Conservation (phyloP, 2,113 vertebrate genomes). For the Proterorhinus semilunaris region DNA sequence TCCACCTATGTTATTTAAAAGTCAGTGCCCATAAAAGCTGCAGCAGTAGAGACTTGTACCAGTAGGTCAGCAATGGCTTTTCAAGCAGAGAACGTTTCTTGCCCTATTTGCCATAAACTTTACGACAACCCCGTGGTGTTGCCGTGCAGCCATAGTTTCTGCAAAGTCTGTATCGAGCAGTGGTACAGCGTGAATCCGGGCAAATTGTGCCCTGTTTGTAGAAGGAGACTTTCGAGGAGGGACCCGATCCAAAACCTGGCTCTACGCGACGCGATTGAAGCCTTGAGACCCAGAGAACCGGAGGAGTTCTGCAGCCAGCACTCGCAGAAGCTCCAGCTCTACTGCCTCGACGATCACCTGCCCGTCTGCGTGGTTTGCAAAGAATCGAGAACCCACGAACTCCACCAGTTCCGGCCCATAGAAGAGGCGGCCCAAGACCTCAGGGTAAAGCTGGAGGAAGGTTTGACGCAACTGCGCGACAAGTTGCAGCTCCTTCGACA, state of each 20-base stretch:
- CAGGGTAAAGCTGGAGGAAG: not conserved
- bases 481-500: not conserved
- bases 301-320: not conserved
- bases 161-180: not conserved
- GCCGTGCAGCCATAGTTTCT: not conserved
- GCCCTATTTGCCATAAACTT: not conserved
- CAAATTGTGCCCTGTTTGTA: not conserved
- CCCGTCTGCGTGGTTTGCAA: not conserved
- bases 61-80: not conserved
- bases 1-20: not conserved
- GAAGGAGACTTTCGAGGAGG: not conserved
- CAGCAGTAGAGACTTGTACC: not conserved
- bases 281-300: not conserved
- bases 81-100: not conserved
- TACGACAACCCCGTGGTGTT: not conserved
- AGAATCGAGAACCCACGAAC: not conserved
- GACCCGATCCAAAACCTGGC: not conserved
- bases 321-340: not conserved
- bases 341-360: not conserved
- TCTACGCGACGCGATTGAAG: not conserved
- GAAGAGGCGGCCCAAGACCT: not conserved
- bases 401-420: not conserved
- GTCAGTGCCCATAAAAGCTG: not conserved
- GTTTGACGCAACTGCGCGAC: not conserved
- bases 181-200: not conserved